Evolutionary conservation across 2,888 invertebrate genomes (phyloP).

Genomic region (Lacanobia wlatinum): DNA sequence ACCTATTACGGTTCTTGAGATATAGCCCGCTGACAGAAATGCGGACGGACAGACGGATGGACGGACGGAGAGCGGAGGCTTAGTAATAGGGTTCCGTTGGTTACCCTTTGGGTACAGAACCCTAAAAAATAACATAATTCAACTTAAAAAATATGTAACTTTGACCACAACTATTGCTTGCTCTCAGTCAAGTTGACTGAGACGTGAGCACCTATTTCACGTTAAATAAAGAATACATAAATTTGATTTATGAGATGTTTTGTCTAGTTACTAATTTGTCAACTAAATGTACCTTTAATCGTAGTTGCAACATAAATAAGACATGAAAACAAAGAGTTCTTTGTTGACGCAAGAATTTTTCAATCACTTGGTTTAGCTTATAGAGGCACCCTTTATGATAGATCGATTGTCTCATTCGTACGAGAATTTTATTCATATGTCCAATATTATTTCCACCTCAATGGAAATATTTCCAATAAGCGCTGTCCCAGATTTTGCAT

Average conservation of each 20-base stretch:
- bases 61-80: too few relatives aligned
- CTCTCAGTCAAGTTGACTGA: background rate
- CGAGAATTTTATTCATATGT: conserved; percentile 83
- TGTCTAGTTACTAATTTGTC: too few relatives aligned
- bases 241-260: too few relatives aligned
- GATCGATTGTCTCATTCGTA: conserved; percentile 76
- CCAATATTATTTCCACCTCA: conserved; percentile 83
- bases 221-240: background rate
- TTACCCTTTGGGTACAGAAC: too few relatives aligned
- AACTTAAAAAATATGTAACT: background rate
- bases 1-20: too few relatives aligned
- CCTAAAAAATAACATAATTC: background rate
- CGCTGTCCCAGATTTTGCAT: conserved; percentile 74
- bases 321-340: background rate
- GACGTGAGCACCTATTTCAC: background rate
- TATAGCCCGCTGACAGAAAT: too few relatives aligned
- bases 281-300: background rate
- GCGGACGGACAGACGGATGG: too few relatives aligned
- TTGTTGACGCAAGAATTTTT: conserved; percentile 65
- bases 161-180: background rate
- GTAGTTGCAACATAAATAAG: background rate
- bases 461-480: conserved; percentile 87
- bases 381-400: conserved; percentile 67
- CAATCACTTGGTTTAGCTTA: conserved; percentile 76
- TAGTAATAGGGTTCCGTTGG: too few relatives aligned